phyloP scores from a whole-genome alignment of 2,113 vertebrate species.

The Thunnus maccoyii region DNA sequence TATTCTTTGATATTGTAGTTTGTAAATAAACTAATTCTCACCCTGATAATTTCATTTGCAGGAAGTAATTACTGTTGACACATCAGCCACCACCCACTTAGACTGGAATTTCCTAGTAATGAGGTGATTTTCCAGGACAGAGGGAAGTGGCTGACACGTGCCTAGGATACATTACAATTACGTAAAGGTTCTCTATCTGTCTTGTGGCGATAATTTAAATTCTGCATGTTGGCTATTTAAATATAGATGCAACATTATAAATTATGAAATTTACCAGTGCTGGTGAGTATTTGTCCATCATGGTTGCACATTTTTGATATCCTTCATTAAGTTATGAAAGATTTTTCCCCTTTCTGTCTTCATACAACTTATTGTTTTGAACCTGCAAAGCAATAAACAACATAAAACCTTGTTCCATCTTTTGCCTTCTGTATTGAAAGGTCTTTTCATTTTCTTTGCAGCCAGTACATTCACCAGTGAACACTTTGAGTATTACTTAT shows the following conservation, averaged over 20 bases:
- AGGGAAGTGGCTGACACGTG: conserved; percentile 12
- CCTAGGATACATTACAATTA: neutral
- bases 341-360: no score
- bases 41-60: conserved; percentile 37
- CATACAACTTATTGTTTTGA: no score
- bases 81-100: conserved; percentile 29
- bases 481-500: no score
- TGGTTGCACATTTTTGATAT: no score
- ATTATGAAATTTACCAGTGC: neutral
- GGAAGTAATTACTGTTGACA: conserved; percentile 52
- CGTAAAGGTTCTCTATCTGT: neutral
- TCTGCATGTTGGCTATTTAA: conserved; percentile 4
- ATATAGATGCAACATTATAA: neutral
- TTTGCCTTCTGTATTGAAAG: neutral
- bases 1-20: neutral
- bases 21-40: conserved; percentile 19
- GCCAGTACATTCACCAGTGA: neutral
- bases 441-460: neutral
- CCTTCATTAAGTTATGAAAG: no score
- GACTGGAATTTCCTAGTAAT: conserved; percentile 40
- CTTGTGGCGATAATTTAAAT: conserved; percentile 1
- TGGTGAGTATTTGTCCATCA: neutral
- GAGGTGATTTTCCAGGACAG: conserved; percentile 4
- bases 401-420: no score
- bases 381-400: no score